A percentile compares a stretch with the other conserved stretches of the same genome.
Evolutionary conservation across 2,888 invertebrate genomes (phyloP).

Genomic region (Thereva unica): DNA sequence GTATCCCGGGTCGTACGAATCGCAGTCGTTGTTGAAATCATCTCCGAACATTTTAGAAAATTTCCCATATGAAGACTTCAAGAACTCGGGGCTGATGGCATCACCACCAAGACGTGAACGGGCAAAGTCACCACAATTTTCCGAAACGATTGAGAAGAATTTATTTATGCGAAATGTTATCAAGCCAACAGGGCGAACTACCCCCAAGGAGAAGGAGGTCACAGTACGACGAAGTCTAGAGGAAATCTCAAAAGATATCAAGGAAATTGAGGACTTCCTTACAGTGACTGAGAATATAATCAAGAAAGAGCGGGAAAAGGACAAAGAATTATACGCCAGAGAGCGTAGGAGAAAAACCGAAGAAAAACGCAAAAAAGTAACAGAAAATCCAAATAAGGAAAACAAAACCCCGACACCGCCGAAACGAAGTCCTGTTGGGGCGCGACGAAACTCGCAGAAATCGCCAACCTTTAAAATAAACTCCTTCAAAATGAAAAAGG

Average conservation of each 20-base stretch:
- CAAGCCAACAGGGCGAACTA: constrained; percentile 44
- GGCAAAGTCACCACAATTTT: constrained; percentile 51
- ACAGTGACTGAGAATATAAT: constrained; percentile 56
- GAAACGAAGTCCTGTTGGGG: constrained; percentile 18
- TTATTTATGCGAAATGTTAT: constrained; percentile 56
- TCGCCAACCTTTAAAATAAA: constrained; percentile 55
- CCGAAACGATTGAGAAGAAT: constrained; percentile 55
- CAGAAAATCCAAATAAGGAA: constrained; percentile 31
- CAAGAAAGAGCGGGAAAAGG: constrained; percentile 52
- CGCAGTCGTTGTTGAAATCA: constrained; percentile 52
- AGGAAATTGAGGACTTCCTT: constrained; percentile 57
- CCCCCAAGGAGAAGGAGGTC: constrained; percentile 48
- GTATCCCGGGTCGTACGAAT: constrained; percentile 43
- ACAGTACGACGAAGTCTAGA: constrained; percentile 55
- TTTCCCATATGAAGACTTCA: constrained; percentile 53
- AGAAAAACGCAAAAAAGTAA: constrained; percentile 37
- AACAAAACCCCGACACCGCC: constrained; percentile 34
- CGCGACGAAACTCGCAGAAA: constrained; percentile 37
- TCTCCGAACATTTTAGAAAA: constrained; percentile 57
- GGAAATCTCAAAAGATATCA: constrained; percentile 57
- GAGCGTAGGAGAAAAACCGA: constrained; percentile 44
- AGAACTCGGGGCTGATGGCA: constrained; percentile 40
- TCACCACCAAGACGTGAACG: constrained; percentile 43
- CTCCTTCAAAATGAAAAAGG: constrained; percentile 50
- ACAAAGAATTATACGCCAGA: constrained; percentile 46